Conservation (phyloP, 2,797 vertebrate genomes). For the Chloroceryle inda region DNA sequence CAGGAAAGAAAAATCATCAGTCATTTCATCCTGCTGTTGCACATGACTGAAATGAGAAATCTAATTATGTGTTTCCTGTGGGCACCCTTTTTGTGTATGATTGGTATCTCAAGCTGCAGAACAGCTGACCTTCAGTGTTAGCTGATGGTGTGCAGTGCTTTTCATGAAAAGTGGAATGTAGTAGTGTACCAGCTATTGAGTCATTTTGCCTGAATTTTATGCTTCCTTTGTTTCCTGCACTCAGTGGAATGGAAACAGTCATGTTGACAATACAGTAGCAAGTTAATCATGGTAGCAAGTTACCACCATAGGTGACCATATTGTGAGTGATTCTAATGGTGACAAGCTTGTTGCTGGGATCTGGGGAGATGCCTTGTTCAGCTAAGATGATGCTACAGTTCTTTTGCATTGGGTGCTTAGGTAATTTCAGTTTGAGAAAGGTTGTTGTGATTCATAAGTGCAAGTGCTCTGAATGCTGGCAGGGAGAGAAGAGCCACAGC, state of each 20-base stretch:
- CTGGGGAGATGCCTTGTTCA: background rate
- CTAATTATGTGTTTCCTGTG: background rate
- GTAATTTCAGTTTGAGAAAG: background rate
- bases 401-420: background rate
- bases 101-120: background rate
- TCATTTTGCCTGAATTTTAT: background rate
- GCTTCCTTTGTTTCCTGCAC: background rate
- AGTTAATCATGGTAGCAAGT: background rate
- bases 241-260: background rate
- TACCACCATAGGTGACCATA: background rate
- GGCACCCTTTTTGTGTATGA: background rate
- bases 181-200: background rate
- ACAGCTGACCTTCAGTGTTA: background rate
- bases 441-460: background rate
- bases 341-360: background rate
- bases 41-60: background rate
- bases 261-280: background rate
- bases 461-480: background rate
- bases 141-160: background rate
- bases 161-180: background rate
- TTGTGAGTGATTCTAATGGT: background rate
- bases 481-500: background rate
- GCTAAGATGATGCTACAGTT: background rate
- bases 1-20: background rate
- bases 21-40: background rate